A percentile compares a stretch with the other conserved stretches of the same genome.
These are phyloP conservation scores for Menidia menidia DNA, from an alignment of 2,797 vertebrate genomes.

Conservation along the genomic window DNA sequence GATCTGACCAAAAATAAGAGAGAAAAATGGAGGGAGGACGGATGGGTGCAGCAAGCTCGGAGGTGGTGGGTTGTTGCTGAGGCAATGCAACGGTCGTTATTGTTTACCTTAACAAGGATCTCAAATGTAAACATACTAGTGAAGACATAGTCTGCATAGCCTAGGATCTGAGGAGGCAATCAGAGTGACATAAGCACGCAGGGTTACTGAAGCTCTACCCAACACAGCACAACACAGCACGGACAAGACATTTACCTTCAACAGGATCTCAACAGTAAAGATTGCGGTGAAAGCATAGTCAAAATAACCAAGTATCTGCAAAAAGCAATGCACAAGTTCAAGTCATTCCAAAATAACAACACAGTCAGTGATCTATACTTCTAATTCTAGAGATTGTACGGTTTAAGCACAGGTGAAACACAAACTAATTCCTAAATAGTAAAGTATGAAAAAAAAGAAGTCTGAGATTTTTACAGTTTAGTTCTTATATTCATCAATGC, in stretches of 20 bases:
- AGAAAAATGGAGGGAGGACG: constrained; percentile 55
- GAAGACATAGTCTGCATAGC: constrained; percentile 99
- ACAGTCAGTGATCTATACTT: constrained; percentile 28
- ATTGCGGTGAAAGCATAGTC: constrained; percentile 99
- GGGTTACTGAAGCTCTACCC: constrained; percentile 86
- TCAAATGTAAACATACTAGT: constrained; percentile 99
- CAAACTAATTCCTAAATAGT: background rate
- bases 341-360: constrained; percentile 58
- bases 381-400: constrained; percentile 7
- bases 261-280: constrained; percentile 99
- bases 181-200: constrained; percentile 76
- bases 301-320: constrained; percentile 99
- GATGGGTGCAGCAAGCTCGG: constrained; percentile 81
- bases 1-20: constrained; percentile 77
- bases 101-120: constrained; percentile 96
- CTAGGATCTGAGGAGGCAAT: constrained; percentile 96
- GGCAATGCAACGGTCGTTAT: constrained; percentile 63
- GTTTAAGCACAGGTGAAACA: constrained; percentile 23
- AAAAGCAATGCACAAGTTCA: constrained; percentile 84
- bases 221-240: constrained; percentile 70
- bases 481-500: background rate
- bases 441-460: constrained; percentile 2
- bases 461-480: background rate
- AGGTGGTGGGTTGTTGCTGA: constrained; percentile 75
- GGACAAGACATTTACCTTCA: constrained; percentile 93